Evolutionary conservation across 2,888 invertebrate genomes (phyloP).

Genomic region (Mythimna albipuncta): DNA sequence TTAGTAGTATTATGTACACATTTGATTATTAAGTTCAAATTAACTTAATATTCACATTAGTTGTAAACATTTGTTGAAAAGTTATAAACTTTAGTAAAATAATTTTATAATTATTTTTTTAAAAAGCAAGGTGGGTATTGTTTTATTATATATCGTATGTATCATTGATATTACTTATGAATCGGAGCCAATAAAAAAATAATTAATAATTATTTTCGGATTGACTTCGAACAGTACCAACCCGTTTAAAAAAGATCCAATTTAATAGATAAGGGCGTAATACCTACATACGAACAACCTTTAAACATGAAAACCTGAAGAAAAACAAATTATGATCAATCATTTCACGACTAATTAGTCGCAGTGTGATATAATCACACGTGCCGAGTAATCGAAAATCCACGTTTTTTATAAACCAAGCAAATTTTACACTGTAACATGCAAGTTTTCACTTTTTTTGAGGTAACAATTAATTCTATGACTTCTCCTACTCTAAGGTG

Average conservation of each 20-base stretch:
- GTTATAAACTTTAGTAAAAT: no score
- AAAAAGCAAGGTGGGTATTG: no score
- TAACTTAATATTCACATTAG: neutral
- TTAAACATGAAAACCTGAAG: neutral
- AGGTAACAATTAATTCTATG: no score
- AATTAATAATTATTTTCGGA: no score
- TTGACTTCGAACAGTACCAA: no score
- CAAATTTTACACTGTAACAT: conserved; percentile 7
- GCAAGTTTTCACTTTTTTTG: conserved; percentile 29
- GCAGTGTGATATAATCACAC: conserved; percentile 13
- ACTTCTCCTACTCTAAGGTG: no score
- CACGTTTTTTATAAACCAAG: conserved; percentile 8
- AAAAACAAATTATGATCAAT: conserved; percentile 26
- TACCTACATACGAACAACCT: neutral
- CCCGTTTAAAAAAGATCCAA: neutral
- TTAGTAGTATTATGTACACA: neutral
- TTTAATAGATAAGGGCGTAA: no score
- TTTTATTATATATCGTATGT: no score
- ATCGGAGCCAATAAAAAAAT: no score
- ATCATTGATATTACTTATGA: neutral
- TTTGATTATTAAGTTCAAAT: neutral
- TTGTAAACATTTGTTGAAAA: neutral
- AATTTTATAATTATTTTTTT: no score
- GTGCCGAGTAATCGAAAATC: conserved; percentile 15
- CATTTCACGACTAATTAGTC: conserved; percentile 31